Base-by-base conservation (phyloP, 2,888 invertebrate species). In the Rhingia campestris region DNA sequence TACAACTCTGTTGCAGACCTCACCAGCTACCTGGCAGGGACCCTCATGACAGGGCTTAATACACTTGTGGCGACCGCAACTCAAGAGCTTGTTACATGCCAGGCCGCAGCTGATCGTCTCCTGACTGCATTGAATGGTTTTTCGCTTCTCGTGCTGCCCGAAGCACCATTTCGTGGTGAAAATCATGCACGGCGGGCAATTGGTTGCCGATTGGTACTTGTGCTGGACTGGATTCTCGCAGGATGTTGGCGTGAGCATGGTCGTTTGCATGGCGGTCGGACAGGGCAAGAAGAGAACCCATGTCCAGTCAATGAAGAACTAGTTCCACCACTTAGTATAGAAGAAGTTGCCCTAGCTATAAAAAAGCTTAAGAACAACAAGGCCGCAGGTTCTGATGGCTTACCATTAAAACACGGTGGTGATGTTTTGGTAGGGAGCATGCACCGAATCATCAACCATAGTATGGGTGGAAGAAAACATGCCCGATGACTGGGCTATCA, bases 81-180 rank as follows among this genome's bases (percentile, higher is more conserved):
- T 92, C 87, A 99, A 91, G 0, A 94, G 93, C 88, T 95, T 96
- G 59, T 94, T 95, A 90, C 99, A 99, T 0, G 96, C 94, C 86
- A 96, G 91, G 0, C 99, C 99, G 91, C 99, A 99, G 2, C 97
- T 97, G 88, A 98, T 95, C 88, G 96, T 96, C 39, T 94, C 94
- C 90, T 92, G 91, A 22, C 89, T 91, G 85, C 92, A 92, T 7
- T 97, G 97, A 87, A 98, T 97, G 58, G 97, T 97, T 88, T 96
- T 95, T 5, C 98, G 94, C 87, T 96, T 93, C 94, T 96, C 95
- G 89, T 96, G 97, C 5, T 93, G 92, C 12, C 97, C 97, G 89
- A 95, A 94, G 89, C 98, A 98, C 93, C 94, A 94, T 89, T 96
- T 95, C 81, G 95, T 94, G n/a, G 96, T 96, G 74, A 98, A 94